A percentile compares a stretch with the other conserved stretches of the same genome.
Conservation (phyloP, 2,888 invertebrate genomes). For the Phortica magna region DNA sequence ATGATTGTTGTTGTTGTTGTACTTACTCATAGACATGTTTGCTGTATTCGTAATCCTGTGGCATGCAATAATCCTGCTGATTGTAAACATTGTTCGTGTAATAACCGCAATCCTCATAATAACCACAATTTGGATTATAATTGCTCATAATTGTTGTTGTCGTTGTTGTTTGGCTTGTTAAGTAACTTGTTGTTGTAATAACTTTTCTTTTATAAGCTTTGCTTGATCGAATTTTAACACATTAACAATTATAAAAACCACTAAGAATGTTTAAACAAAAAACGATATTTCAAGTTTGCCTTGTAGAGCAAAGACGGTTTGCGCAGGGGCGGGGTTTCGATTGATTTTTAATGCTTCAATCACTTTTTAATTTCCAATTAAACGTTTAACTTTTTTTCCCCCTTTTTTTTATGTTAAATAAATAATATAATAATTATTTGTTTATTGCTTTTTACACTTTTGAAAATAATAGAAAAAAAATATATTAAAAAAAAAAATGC, state of each 20-base stretch:
- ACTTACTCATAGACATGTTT: constrained; percentile 77
- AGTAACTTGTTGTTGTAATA: not conserved
- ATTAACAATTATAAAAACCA: not conserved
- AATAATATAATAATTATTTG: not conserved
- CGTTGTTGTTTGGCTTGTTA: not conserved
- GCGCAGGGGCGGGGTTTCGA: not conserved
- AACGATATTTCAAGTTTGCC: not conserved
- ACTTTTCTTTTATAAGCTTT: not conserved
- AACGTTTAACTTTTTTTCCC: not conserved
- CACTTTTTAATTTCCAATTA: constrained; percentile 43
- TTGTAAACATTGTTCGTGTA: constrained; percentile 73
- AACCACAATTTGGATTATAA: constrained; percentile 77
- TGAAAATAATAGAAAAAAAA: not conserved
- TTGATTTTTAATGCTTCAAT: constrained; percentile 33
- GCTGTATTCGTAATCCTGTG: constrained; percentile 76
- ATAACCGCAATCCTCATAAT: constrained; percentile 76
- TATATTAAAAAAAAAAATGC: not conserved
- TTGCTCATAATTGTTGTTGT: constrained; percentile 68
- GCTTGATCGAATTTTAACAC: not conserved
- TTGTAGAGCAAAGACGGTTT: not conserved
- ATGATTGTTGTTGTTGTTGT: constrained; percentile 18
- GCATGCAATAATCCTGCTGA: constrained; percentile 76
- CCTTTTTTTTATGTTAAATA: not conserved
- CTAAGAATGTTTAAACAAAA: not conserved
- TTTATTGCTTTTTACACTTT: not conserved